A percentile compares a stretch with the other conserved stretches of the same genome.
phyloP scores from a whole-genome alignment of 2,113 vertebrate species.

The Osmerus mordax region DNA sequence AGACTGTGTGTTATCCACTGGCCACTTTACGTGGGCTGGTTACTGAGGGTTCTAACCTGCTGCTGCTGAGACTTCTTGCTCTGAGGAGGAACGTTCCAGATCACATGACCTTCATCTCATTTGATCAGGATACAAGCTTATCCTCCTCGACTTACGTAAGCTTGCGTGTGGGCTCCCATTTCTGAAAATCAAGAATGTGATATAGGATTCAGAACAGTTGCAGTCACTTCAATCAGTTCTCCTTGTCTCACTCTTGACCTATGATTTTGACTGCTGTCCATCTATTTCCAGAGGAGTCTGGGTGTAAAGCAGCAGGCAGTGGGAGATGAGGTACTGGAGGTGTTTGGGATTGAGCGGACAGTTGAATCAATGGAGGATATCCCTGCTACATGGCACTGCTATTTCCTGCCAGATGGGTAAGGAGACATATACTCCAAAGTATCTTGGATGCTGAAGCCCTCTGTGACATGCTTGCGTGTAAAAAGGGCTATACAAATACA shows the following conservation, averaged over 20 bases:
- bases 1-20: constrained; percentile 54
- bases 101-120: constrained; percentile 72
- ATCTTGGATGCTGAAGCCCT: background rate
- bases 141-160: constrained; percentile 80
- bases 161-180: constrained; percentile 31
- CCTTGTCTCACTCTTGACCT: too few species aligned
- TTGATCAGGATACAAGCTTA: constrained; percentile 70
- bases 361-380: constrained; percentile 48
- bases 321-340: constrained; percentile 61
- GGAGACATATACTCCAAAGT: background rate
- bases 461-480: too few species aligned
- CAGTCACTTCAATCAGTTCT: too few species aligned
- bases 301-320: constrained; percentile 70
- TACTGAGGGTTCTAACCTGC: constrained; percentile 79
- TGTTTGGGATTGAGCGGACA: constrained; percentile 78
- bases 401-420: constrained; percentile 84
- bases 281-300: constrained; percentile 64
- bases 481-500: too few species aligned
- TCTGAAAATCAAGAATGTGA: too few species aligned
- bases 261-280: background rate
- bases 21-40: constrained; percentile 71
- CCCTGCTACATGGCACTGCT: constrained; percentile 77
- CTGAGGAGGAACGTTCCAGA: constrained; percentile 64
- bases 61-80: constrained; percentile 83
- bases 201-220: background rate